Evolutionary conservation across 2,888 invertebrate genomes (phyloP).

Genomic region (Catonia carolina): DNA sequence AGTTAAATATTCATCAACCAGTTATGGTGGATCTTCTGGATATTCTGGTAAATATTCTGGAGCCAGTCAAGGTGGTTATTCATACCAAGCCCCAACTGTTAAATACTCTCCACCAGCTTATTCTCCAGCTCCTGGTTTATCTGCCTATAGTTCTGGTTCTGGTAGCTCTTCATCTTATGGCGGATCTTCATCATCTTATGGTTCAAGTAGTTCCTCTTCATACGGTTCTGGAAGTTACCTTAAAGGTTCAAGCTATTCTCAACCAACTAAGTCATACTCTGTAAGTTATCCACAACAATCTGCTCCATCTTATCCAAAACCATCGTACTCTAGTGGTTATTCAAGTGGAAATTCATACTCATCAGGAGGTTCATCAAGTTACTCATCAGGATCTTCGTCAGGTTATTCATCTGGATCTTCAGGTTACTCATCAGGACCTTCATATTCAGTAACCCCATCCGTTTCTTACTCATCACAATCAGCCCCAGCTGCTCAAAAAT

Average conservation of each 20-base stretch:
- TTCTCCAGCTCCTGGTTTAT: conserved; percentile 40
- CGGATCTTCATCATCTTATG: no score
- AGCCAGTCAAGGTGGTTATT: conserved; percentile 40
- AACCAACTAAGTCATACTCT: no score
- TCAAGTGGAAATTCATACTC: no score
- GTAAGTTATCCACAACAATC: no score
- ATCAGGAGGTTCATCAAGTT: no score
- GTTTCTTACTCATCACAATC: conserved; percentile 38
- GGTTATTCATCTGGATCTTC: conserved; percentile 37
- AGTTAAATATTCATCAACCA: conserved; percentile 37
- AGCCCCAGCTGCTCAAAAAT: conserved; percentile 36
- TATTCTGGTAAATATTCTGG: conserved; percentile 41
- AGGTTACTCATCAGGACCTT: no score
- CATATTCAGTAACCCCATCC: conserved; percentile 23
- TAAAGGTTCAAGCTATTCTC: no score
- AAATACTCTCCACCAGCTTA: conserved; percentile 47
- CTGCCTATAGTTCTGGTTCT: conserved; percentile 38
- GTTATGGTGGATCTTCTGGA: conserved; percentile 34
- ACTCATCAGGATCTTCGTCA: conserved; percentile 32
- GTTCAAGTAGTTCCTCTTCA: conserved; percentile 27
- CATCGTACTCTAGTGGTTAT: no score
- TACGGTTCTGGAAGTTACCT: conserved; percentile 18
- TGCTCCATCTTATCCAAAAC: no score
- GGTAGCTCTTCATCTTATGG: conserved; percentile 34
- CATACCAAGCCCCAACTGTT: conserved; percentile 40